Percentiles rank a stretch among this genome's conserved stretches.
Conservation (phyloP, 1,140 invertebrate species). For the Philopotamus ludificatus region DNA sequence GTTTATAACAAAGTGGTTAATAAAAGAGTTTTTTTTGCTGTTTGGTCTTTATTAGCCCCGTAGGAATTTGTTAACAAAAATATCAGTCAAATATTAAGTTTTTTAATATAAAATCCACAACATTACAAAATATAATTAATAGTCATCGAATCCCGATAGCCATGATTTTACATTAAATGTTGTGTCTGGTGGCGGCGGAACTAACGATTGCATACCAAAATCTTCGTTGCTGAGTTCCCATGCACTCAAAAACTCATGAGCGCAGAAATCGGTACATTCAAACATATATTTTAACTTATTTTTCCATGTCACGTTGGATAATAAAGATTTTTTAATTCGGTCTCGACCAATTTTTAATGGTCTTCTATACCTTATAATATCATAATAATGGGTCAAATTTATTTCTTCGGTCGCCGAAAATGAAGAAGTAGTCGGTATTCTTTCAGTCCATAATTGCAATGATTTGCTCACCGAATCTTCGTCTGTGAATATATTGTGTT, state of each 20-base stretch:
- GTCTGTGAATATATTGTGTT: too few species aligned
- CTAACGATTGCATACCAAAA: not conserved
- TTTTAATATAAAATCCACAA: too few species aligned
- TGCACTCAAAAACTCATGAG: constrained; percentile 30
- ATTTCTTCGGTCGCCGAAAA: constrained; percentile 23
- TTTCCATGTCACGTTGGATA: constrained; percentile 17
- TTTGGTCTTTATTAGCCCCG: too few species aligned
- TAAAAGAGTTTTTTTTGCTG: too few species aligned
- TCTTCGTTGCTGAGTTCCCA: constrained; percentile 29
- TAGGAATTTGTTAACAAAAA: too few species aligned
- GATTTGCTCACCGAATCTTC: not conserved
- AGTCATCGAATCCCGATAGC: not conserved
- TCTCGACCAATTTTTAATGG: not conserved
- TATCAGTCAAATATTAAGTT: too few species aligned
- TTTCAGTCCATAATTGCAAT: constrained; percentile 6
- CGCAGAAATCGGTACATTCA: constrained; percentile 31
- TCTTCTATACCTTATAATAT: not conserved
- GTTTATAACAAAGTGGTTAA: too few species aligned
- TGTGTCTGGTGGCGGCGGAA: constrained; percentile 15
- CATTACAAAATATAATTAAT: not conserved
- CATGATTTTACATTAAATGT: constrained; percentile 27
- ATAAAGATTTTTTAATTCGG: not conserved
- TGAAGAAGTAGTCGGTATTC: constrained; percentile 5
- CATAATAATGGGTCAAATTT: constrained; percentile 9
- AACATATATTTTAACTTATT: constrained; percentile 14